These are phyloP conservation scores for Drosophila quinaria DNA, from an alignment of 2,888 invertebrate genomes.

Conservation along the genomic window DNA sequence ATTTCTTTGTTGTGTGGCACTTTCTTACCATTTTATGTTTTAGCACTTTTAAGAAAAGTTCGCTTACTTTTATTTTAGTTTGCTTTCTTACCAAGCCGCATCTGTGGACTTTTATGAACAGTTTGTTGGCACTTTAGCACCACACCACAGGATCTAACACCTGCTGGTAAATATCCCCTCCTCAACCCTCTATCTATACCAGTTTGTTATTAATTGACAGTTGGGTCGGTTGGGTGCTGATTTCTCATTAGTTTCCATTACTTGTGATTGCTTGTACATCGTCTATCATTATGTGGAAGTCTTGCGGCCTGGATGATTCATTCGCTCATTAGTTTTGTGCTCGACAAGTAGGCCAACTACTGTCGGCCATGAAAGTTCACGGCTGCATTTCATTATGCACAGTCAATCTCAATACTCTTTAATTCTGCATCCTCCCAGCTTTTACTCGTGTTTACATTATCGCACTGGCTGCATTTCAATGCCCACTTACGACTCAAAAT, in stretches of 20 bases:
- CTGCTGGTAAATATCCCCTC: slow-evolving; percentile 13
- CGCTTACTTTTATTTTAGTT: slow-evolving; percentile 6
- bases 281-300: slow-evolving; percentile 54
- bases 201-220: slow-evolving; percentile 51
- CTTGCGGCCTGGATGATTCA: slow-evolving; percentile 3
- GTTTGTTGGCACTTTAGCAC: slow-evolving; percentile 23
- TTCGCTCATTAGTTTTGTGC: slow-evolving; percentile 17
- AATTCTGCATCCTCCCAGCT: slow-evolving; percentile 3
- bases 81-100: slow-evolving; percentile 11
- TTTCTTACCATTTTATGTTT: slow-evolving; percentile 2
- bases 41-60: slow-evolving; percentile 10
- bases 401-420: slow-evolving; percentile 12
- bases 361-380: slow-evolving; percentile 27
- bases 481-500: slow-evolving; percentile 37
- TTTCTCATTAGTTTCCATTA: slow-evolving; percentile 53
- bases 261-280: slow-evolving; percentile 35
- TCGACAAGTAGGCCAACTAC: slow-evolving; percentile 53
- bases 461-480: slow-evolving; percentile 47
- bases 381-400: slow-evolving; percentile 22
- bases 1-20: not conserved
- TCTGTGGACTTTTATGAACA: slow-evolving; percentile 27
- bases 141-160: slow-evolving; percentile 17
- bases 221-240: slow-evolving; percentile 24
- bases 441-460: slow-evolving; percentile 2
- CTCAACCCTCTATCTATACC: not conserved